phyloP scores from a whole-genome alignment of 2,797 vertebrate genomes.

The Columba guinea region DNA sequence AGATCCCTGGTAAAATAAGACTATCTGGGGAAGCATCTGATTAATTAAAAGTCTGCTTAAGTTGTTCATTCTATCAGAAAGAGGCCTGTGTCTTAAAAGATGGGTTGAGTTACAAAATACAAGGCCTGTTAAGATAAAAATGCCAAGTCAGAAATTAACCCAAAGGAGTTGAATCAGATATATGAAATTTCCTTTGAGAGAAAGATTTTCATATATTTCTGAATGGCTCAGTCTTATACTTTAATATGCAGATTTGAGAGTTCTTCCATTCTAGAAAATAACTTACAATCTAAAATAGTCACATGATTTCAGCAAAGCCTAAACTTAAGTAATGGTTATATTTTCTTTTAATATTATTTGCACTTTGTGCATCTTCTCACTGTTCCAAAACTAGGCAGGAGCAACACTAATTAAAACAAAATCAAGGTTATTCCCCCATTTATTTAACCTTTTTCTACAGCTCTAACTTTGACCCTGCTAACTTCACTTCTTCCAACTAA shows the following conservation, averaged over 20 bases:
- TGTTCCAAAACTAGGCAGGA: neutral
- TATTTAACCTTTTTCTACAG: neutral
- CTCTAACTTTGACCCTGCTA: neutral
- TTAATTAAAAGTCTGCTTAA: neutral
- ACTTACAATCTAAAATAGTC: neutral
- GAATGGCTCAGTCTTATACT: neutral
- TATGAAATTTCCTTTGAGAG: neutral
- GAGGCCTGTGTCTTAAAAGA: neutral
- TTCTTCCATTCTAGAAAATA: neutral
- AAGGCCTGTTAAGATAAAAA: neutral
- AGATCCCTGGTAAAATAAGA: neutral
- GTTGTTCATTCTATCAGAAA: neutral
- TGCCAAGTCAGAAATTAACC: neutral
- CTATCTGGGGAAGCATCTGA: neutral
- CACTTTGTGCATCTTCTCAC: neutral
- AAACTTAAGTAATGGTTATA: neutral
- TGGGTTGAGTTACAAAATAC: neutral
- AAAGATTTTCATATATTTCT: neutral
- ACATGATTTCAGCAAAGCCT: neutral
- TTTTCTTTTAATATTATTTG: neutral
- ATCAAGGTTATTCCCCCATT: neutral
- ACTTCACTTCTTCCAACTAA: neutral
- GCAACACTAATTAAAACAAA: neutral
- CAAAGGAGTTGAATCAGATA: neutral
- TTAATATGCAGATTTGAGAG: neutral